Conservation (phyloP, 2,888 invertebrate species). For the Hesperia comma region DNA sequence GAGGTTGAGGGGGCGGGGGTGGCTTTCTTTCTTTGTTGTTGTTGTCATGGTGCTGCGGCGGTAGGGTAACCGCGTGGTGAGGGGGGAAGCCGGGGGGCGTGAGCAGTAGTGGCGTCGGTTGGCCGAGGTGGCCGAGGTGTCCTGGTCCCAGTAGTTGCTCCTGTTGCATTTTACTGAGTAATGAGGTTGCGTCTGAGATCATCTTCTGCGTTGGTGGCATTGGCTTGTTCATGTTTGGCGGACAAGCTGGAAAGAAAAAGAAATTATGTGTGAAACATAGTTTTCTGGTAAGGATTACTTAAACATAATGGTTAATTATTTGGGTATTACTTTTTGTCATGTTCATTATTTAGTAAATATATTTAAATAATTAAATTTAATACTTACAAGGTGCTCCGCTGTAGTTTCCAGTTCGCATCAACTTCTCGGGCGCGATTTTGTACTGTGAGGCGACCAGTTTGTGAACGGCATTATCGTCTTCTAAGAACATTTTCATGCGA, state of each 20-base stretch:
- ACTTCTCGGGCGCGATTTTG: constrained; percentile 98
- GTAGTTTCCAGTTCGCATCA: constrained; percentile 97
- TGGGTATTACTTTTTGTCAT: too few relatives aligned
- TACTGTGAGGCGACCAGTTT: constrained; percentile 98
- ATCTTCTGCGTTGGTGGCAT: constrained; percentile 92
- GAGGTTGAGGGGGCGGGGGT: constrained; percentile 83
- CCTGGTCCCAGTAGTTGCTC: constrained; percentile 85
- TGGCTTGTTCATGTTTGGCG: constrained; percentile 87
- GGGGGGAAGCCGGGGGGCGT: constrained; percentile 91
- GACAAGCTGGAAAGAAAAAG: constrained; percentile 82
- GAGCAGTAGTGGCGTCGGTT: constrained; percentile 86
- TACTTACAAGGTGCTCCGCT: constrained; percentile 92
- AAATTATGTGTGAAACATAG: constrained; percentile 47
- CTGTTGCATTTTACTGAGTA: constrained; percentile 88
- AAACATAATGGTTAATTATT: too few relatives aligned
- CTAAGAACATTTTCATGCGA: constrained; percentile 98
- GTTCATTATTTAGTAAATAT: neutral
- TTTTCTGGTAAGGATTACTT: neutral
- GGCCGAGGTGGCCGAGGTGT: constrained; percentile 81
- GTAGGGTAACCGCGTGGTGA: constrained; percentile 88
- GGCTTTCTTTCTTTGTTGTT: constrained; percentile 84
- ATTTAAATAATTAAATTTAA: constrained; percentile 38
- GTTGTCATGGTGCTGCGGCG: constrained; percentile 83
- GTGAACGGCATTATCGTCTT: constrained; percentile 97
- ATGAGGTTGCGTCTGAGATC: constrained; percentile 88